Base-by-base conservation (phyloP, 1,140 invertebrate species). In the Spodoptera litura region DNA sequence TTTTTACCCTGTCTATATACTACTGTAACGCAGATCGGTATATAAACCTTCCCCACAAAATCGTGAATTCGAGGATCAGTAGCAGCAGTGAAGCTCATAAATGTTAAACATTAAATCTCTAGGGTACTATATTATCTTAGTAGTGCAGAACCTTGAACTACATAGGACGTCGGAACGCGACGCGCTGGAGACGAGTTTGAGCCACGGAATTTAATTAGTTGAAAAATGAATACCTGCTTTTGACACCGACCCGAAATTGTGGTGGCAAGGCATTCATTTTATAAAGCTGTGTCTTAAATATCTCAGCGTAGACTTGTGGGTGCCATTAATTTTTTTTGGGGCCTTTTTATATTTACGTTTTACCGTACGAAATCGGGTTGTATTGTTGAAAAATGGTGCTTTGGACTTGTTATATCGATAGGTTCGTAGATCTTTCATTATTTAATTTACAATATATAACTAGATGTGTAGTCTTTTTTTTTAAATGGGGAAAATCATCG, bases 191-290 rank as follows among this genome's bases (percentile, higher is more conserved):
- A 68, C 49, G 15, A 68, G 64, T 53, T 27, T 31, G 64, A 27
- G 64, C 49, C 64, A 53, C 64, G 64, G 52, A 68, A 68, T 68
- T 68, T 68, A 68, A 68, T 68, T 68, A 68, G 44, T 49, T 68
- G 64, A 68, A 68, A 68, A 68, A 68, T 68, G 64, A 68, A 68
- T 68, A 68, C 64, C 64, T 52, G 64, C 49, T 52, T 68, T 68
- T 68, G 64, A 52, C 64, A 68, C 64, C 64, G 64, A 20, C 64
- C 49, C 64, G 49, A 68, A 68, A 68, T 68, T 68, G 64, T 52
- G 64, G 64, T 52, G 44, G 64, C 25, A 4, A 52, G 49, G 64
- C 49, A 68, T 68, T 68, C 12, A 68, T 68, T 68, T 68, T 68
- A n/a, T 52, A 68, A 68, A 68, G 64, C 64, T 52, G 64, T 10